A percentile compares a stretch with the other conserved stretches of the same genome.
Evolutionary conservation across 2,888 invertebrate species (phyloP).

Genomic region (Aspidapion aeneum): DNA sequence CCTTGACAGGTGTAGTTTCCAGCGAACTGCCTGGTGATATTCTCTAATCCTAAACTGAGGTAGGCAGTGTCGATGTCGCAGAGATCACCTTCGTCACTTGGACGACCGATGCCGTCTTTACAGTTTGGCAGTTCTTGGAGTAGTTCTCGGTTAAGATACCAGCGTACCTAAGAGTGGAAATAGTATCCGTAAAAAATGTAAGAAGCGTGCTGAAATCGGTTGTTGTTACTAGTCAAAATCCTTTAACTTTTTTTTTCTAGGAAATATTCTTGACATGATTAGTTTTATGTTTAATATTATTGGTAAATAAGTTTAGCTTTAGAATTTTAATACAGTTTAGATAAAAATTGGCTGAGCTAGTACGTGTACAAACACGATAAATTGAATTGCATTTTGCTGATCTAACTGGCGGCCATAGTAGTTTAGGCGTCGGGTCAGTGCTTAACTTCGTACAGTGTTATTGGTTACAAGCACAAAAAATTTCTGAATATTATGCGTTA

Average conservation of each 20-base stretch:
- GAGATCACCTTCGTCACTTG: slow-evolving; percentile 47
- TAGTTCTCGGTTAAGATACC: slow-evolving; percentile 81
- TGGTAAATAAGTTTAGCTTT: slow-evolving; percentile 1
- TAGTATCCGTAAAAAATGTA: neutral
- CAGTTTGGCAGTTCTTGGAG: slow-evolving; percentile 85
- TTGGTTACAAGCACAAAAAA: no score
- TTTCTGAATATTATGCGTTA: no score
- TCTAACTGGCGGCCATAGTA: no score
- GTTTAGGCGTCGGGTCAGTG: no score
- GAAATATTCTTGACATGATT: no score
- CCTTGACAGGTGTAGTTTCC: slow-evolving; percentile 94
- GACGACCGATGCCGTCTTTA: slow-evolving; percentile 48
- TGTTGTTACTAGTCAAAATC: neutral
- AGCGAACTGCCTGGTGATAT: slow-evolving; percentile 84
- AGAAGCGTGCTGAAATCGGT: neutral
- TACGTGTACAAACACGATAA: no score
- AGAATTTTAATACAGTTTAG: no score
- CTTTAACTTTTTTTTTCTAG: slow-evolving; percentile 4
- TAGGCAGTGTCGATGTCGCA: slow-evolving; percentile 86
- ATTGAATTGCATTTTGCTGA: no score
- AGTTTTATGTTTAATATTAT: slow-evolving; percentile 2
- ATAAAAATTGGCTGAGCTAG: no score
- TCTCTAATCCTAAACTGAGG: slow-evolving; percentile 75
- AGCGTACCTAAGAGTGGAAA: slow-evolving; percentile 51
- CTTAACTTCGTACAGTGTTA: no score